Evolutionary conservation across 2,113 vertebrate genomes (phyloP).

Genomic region (Serinus canaria): DNA sequence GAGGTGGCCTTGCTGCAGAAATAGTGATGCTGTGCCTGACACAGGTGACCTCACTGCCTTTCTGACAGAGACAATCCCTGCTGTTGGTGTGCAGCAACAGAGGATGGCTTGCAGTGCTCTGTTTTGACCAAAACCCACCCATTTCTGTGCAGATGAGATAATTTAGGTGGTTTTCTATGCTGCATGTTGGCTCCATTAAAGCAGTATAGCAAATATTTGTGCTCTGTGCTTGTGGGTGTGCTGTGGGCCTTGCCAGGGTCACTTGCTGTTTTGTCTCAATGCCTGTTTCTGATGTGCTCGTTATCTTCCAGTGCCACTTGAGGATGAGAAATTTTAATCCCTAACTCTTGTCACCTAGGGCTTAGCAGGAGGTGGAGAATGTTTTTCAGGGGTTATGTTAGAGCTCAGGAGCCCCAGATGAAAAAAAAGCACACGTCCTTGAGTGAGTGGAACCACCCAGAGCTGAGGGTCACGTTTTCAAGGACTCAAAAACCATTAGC

Average conservation of each 20-base stretch:
- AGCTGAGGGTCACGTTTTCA: neutral
- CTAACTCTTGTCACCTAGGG: neutral
- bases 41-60: neutral
- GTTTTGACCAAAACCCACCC: neutral
- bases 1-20: neutral
- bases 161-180: neutral
- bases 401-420: neutral
- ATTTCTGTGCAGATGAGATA: neutral
- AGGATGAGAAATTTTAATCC: slow-evolving; percentile 19
- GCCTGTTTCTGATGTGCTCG: neutral
- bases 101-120: neutral
- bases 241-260: neutral
- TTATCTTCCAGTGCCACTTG: slow-evolving; percentile 11
- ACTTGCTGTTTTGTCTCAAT: slow-evolving; percentile 4
- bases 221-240: neutral
- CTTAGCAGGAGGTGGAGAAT: neutral
- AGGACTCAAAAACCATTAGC: neutral
- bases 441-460: neutral
- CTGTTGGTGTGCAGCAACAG: neutral
- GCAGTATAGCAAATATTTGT: neutral
- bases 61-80: neutral
- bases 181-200: neutral
- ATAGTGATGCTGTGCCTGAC: neutral
- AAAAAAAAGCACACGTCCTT: neutral
- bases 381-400: neutral